Base-by-base conservation (phyloP, 2,888 invertebrate species). In the Heliconius hortense region DNA sequence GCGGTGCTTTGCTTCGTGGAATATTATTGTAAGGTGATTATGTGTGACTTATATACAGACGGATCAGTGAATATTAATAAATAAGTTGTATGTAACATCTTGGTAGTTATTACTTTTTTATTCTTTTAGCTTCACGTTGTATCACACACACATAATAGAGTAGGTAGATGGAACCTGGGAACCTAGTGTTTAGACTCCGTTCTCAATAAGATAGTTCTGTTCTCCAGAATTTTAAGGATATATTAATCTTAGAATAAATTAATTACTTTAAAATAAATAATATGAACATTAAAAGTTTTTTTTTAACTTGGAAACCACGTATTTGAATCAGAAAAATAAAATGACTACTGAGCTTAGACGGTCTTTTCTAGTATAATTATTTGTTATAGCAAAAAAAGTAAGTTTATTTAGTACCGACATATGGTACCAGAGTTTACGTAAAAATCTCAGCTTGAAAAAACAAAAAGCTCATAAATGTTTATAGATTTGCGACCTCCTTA, bases 381-480 rank as follows among this genome's bases (percentile, higher is more conserved):
- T 60, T 60, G 60, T 60, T 66, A 39, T 66, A 43, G 66, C 75
- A 71, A 71, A 71, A 39, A 71, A 71, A 39, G 56, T 60, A 18
- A 24, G 71, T 71, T 60, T 71, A 43, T 71, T 71, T 62, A 71
- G 59, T 71, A 71, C 39, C 60, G 28, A 73, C 80, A 79, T 76
- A 77, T 78, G 79, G 77, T 72, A 26, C 64, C 66, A 76, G 73
- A 73, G 72, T 75, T 79, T 72, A 77, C 68, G 59, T 77, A 77
- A 79, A 78, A 79, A 76, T 74, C 76, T 73, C 56, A 79, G 80
- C 76, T 79, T 79, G 76, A 74, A 77, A 80, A 81, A 82, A 81
- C 80, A 80, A 74, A 73, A 75, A 72, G 78, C 80, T 79, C 80
- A 81, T 83, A 83, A 84, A 84, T 84, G 83, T 84, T 83, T 82